Evolutionary conservation across 2,888 invertebrate genomes (phyloP).

Genomic region (Nemotelus nigrinus): DNA sequence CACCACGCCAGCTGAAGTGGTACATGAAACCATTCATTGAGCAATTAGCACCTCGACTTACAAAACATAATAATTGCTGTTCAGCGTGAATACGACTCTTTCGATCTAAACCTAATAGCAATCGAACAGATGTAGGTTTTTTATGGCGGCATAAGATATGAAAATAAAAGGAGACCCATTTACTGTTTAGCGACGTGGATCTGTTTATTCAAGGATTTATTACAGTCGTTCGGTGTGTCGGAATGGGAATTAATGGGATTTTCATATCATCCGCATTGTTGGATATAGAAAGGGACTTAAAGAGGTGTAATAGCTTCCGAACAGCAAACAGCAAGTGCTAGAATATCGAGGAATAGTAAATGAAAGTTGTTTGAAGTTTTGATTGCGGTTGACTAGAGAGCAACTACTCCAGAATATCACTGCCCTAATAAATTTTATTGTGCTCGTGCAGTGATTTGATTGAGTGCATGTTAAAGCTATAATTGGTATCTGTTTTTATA

Average conservation of each 20-base stretch:
- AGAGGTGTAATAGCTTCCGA: too few relatives aligned
- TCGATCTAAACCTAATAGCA: not conserved
- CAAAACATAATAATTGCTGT: conserved; percentile 10
- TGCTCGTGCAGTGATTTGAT: too few relatives aligned
- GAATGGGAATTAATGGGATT: conserved; percentile 30
- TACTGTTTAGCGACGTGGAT: not conserved
- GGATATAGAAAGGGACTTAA: too few relatives aligned
- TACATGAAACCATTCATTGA: conserved; percentile 42
- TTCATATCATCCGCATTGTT: not conserved
- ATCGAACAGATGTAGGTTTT: conserved; percentile 5
- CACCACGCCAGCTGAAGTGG: conserved; percentile 25
- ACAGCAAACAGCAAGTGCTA: too few relatives aligned
- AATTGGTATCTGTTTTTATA: too few relatives aligned
- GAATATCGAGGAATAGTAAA: too few relatives aligned
- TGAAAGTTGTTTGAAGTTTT: too few relatives aligned
- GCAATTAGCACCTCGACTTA: conserved; percentile 25
- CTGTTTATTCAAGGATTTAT: conserved; percentile 37
- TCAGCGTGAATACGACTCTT: not conserved
- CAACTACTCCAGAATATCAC: too few relatives aligned
- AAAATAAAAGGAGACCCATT: not conserved
- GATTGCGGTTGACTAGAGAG: too few relatives aligned
- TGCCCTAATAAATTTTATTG: too few relatives aligned
- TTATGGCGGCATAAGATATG: conserved; percentile 13
- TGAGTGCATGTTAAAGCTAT: too few relatives aligned
- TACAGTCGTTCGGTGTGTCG: conserved; percentile 7